Evolutionary conservation across 2,113 vertebrate genomes (phyloP).

Genomic region (Elaphurus davidianus): DNA sequence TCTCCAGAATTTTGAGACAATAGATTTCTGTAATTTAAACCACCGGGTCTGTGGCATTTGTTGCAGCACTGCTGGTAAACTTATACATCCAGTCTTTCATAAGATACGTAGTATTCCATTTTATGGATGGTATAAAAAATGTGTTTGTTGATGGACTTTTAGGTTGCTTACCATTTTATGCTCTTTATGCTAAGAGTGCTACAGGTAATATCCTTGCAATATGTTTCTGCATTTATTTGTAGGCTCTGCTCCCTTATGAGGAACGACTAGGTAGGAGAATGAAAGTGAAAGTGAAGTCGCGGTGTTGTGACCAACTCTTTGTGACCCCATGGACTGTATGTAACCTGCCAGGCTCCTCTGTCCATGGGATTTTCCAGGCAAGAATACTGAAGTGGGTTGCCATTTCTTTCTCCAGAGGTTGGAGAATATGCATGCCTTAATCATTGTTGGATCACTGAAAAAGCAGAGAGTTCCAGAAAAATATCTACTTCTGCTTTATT

Average conservation of each 20-base stretch:
- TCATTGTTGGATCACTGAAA: neutral
- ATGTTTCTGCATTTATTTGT: neutral
- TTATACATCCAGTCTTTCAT: neutral
- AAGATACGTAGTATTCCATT: neutral
- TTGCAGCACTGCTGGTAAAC: neutral
- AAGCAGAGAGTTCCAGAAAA: neutral
- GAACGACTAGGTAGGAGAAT: neutral
- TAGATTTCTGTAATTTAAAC: neutral
- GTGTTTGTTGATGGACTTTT: neutral
- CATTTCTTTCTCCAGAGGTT: neutral
- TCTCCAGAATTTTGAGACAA: neutral
- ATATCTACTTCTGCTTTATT: neutral
- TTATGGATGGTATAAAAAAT: neutral
- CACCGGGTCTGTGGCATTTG: neutral
- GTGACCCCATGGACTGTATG: neutral
- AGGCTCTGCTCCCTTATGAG: neutral
- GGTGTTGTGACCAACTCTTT: neutral
- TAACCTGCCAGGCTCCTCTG: neutral
- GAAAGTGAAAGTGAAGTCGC: neutral
- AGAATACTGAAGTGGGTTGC: neutral
- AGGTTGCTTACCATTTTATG: neutral
- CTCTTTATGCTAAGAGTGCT: neutral
- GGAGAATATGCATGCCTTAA: neutral
- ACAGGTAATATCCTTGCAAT: neutral
- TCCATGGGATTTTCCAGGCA: neutral